These are phyloP conservation scores for Lasioglossum malachurum DNA, from an alignment of 2,888 invertebrate species.

Conservation along the genomic window DNA sequence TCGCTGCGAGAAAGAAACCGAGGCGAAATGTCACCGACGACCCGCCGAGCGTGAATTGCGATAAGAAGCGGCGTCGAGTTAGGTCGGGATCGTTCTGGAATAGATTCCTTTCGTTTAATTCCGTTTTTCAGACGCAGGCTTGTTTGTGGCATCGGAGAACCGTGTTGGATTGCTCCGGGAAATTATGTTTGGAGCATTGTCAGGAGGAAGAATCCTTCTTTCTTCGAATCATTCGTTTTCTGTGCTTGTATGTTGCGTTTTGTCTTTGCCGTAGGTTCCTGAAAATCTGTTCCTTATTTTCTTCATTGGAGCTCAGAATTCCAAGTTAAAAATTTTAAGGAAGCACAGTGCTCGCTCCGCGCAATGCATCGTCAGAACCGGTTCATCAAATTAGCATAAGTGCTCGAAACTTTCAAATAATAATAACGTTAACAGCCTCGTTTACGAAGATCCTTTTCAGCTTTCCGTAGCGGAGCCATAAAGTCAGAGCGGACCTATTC, in stretches of 20 bases:
- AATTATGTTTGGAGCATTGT: background rate
- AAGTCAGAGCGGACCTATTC: background rate
- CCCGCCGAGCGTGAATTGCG: conserved; percentile 34
- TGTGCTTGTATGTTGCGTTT: background rate
- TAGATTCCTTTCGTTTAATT: conserved; percentile 2
- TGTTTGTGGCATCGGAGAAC: background rate
- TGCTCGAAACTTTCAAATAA: background rate
- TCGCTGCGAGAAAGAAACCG: conserved; percentile 42
- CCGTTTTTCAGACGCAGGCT: background rate
- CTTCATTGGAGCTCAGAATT: background rate
- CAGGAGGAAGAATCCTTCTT: background rate
- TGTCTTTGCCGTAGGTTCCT: background rate
- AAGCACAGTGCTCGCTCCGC: background rate
- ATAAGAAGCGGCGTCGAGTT: conserved; percentile 21
- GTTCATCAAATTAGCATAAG: background rate
- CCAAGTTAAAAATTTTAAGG: background rate
- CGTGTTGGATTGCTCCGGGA: background rate
- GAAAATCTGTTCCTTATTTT: background rate
- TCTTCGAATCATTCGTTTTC: background rate
- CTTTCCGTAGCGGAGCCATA: background rate
- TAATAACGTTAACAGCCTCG: background rate
- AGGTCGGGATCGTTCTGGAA: background rate
- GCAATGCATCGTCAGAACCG: background rate
- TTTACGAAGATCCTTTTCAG: background rate
- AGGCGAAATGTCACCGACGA: background rate